Evolutionary conservation across 2,113 vertebrate genomes (phyloP), one percentile per base, ranked within the genome.

Genomic region (Pterocles burchelli): DNA sequence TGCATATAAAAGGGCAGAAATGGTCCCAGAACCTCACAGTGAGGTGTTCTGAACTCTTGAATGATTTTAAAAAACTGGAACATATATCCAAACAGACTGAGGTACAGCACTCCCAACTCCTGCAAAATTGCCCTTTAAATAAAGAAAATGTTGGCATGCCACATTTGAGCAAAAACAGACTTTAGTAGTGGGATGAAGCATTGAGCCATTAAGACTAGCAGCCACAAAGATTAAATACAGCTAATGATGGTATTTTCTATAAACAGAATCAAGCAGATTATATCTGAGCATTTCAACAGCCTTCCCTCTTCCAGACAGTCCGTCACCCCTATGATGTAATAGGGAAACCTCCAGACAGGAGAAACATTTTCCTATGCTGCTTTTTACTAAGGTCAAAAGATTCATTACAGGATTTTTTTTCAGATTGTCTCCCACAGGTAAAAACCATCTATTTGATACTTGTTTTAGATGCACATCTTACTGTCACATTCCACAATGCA

Each of bases 241-340:
- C 49, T 92, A 65, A 89, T 49, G 9, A 43, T 17, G 16, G n/a
- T 65, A 66, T 26, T 81, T 89, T 72, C 21, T 8, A 55, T 36
- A 93, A 81, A 95, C 38, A 76, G 48, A 89, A 83, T 34, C 21
- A 41, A 62, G 45, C 11, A 79, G 41, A 54, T 85, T 87, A 73
- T 45, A 82, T 14, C 25, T 17, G 62, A 89, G 74, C 58, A 79
- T 90, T 95, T 88, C 93, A 95, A 79, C 61, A 79, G 62, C 49
- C 25, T 91, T 84, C 46, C 59, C 54, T 79, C 82, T 91, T 85
- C 85, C 92, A 97, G 94, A 95, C 82, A 90, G 66, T 73, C 59
- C 6, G 4, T 90, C 83, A 90, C 7, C 31, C 63, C 51, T 65
- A n/a, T 95, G 88, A 95, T 24, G 38, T 80, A 93, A 93, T 26